Conservation (phyloP, 1,140 invertebrate species). For the Panagrolaimus sp. region DNA sequence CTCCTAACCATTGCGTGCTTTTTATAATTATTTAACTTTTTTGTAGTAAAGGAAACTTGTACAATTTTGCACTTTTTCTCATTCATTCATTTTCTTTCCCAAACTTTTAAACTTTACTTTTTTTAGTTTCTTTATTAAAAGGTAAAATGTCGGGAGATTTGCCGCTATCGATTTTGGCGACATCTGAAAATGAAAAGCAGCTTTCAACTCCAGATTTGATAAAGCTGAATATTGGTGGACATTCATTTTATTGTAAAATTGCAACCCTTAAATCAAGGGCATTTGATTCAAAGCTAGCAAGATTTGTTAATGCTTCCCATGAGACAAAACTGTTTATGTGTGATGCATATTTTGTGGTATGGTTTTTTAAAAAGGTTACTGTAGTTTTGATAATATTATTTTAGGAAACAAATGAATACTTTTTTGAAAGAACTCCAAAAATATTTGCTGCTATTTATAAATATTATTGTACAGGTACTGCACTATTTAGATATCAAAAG, state of each 20-base stretch:
- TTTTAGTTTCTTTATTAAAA: neutral
- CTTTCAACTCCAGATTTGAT: conserved; percentile 17
- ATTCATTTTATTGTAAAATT: conserved; percentile 20
- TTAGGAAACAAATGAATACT: conserved; percentile 37
- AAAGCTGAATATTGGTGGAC: conserved; percentile 28
- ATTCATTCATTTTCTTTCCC: neutral
- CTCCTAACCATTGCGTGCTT: too few species aligned
- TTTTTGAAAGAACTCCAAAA: conserved; percentile 34
- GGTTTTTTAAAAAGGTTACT: neutral
- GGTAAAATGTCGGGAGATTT: neutral
- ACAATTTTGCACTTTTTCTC: neutral
- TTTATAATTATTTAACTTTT: neutral
- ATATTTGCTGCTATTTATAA: conserved; percentile 33
- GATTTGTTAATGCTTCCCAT: conserved; percentile 21
- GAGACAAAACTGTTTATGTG: conserved; percentile 27
- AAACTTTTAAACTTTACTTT: neutral
- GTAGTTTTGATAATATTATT: neutral
- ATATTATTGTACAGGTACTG: conserved; percentile 28
- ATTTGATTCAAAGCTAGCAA: conserved; percentile 8
- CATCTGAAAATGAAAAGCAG: neutral
- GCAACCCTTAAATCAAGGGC: conserved; percentile 15
- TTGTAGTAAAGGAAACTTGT: neutral
- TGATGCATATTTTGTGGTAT: conserved; percentile 34
- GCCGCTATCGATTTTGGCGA: too few species aligned
- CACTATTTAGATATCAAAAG: too few species aligned